These are phyloP conservation scores for Amyelois transitella DNA, from an alignment of 1,140 invertebrate genomes.

Conservation along the genomic window DNA sequence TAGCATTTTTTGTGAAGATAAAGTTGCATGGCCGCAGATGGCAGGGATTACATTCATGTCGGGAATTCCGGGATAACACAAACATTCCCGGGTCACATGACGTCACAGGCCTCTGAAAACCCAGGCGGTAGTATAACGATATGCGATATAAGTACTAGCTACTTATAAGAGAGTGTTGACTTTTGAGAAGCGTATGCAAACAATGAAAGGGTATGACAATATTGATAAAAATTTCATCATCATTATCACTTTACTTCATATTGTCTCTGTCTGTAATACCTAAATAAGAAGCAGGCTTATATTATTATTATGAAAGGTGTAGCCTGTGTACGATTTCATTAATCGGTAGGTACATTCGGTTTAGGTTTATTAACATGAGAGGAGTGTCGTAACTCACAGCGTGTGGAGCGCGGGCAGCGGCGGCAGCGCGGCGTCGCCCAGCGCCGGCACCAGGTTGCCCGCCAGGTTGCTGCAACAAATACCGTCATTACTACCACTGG, in stretches of 20 bases:
- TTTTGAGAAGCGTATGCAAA: too few relatives aligned
- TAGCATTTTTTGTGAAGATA: not conserved
- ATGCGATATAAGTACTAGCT: too few relatives aligned
- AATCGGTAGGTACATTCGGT: not conserved
- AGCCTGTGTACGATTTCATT: too few relatives aligned
- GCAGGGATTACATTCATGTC: not conserved
- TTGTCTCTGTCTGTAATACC: too few relatives aligned
- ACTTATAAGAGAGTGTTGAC: too few relatives aligned
- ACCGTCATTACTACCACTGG: not conserved
- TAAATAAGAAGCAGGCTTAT: too few relatives aligned
- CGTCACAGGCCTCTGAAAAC: too few relatives aligned
- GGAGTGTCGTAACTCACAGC: slow-evolving; percentile 44
- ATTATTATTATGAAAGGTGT: too few relatives aligned
- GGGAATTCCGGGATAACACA: not conserved
- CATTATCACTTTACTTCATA: too few relatives aligned
- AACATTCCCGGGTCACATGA: not conserved
- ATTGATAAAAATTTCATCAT: too few relatives aligned
- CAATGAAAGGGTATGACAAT: too few relatives aligned
- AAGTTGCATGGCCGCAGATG: not conserved
- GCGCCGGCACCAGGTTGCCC: slow-evolving; percentile 50
- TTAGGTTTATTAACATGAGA: not conserved
- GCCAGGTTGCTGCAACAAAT: slow-evolving; percentile 41
- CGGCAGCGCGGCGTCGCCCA: slow-evolving; percentile 40
- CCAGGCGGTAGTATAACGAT: too few relatives aligned
- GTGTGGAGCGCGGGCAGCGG: slow-evolving; percentile 52